Evolutionary conservation across 2,797 vertebrate species (phyloP), one percentile per base, ranked within the genome.

Genomic region (Hyperoplus lanceolatus): DNA sequence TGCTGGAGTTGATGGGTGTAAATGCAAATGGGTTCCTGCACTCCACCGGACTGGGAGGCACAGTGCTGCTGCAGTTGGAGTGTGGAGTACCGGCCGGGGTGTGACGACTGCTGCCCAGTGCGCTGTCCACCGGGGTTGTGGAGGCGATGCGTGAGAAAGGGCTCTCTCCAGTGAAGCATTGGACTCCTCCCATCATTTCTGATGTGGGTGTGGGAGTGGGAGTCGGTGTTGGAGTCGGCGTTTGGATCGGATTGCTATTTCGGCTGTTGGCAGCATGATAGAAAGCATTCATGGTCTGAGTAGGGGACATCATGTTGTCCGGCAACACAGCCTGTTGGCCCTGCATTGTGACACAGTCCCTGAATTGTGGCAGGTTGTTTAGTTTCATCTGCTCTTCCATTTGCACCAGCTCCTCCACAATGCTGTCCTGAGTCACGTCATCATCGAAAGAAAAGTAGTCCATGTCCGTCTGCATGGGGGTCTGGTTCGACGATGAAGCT

Each of bases 351-450:
- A 95, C 94, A 76, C 96, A 96, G 76, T 90, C 86, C 18, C 95
- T 76, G 0, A 97, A 97, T 73, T 94, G 83, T 89, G 97, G 97
- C 67, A 97, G 93, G 70, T 90, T 96, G 80, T 93, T 97, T 73
- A 98, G 93, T 42, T 98, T 97, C 97, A 99, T 99, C 81, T 99
- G 98, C 91, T 99, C 97, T 82, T 99, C 98, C 98, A 99, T 99
- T 87, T 98, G 97, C 81, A 99, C 98, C 83, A 99, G 93, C 88
- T 99, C 98, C 91, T 99, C 98, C 81, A 99, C 98, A 55, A 99
- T 99, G 93, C 98, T 99, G 87, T 99, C 98, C 88, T 99, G 98
- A 57, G 98, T 99, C 69, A 99, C 96, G 61, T 99, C 98, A 0
- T 99, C 98, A 56, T 99, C 95, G 82, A 99, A 98, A 7, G 96